Percentiles rank a stretch among this genome's conserved stretches.
These are phyloP conservation scores for Penaeus vannamei DNA, from an alignment of 1,140 invertebrate species.

Conservation along the genomic window DNA sequence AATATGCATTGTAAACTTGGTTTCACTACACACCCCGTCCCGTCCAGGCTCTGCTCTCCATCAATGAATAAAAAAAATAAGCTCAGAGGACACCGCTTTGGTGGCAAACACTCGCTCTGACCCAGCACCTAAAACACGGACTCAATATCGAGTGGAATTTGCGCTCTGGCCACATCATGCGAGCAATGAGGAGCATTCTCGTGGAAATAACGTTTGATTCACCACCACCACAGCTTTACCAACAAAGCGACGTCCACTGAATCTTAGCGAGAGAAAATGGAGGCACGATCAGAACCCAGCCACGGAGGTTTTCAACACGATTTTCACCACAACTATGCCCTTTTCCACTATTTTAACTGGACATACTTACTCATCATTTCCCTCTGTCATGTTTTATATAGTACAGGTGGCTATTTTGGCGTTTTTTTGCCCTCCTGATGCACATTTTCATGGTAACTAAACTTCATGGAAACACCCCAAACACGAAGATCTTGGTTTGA, in stretches of 20 bases:
- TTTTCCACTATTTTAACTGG: conserved; percentile 41
- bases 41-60: conserved; percentile 34
- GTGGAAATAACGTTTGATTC: conserved; percentile 24
- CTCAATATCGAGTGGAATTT: conserved; percentile 25
- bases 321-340: conserved; percentile 46
- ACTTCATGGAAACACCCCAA: conserved; percentile 66
- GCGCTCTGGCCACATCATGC: conserved; percentile 21
- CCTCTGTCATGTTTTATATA: conserved; percentile 71
- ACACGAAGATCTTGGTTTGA: conserved; percentile 42
- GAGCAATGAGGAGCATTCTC: conserved; percentile 17
- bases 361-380: conserved; percentile 71
- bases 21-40: conserved; percentile 20
- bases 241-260: conserved; percentile 63
- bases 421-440: conserved; percentile 68
- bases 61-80: conserved; percentile 41
- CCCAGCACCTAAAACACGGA: conserved; percentile 21
- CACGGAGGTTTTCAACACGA: conserved; percentile 56
- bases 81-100: conserved; percentile 53
- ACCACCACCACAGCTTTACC: conserved; percentile 58
- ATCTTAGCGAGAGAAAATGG: conserved; percentile 63
- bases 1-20: conserved; percentile 47
- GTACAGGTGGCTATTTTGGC: conserved; percentile 68
- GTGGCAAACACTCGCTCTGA: conserved; percentile 40
- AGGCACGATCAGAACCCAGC: conserved; percentile 48
- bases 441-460: conserved; percentile 68